These are phyloP conservation scores for Tachuris rubrigastra DNA, from an alignment of 2,113 vertebrate genomes.

Conservation along the genomic window DNA sequence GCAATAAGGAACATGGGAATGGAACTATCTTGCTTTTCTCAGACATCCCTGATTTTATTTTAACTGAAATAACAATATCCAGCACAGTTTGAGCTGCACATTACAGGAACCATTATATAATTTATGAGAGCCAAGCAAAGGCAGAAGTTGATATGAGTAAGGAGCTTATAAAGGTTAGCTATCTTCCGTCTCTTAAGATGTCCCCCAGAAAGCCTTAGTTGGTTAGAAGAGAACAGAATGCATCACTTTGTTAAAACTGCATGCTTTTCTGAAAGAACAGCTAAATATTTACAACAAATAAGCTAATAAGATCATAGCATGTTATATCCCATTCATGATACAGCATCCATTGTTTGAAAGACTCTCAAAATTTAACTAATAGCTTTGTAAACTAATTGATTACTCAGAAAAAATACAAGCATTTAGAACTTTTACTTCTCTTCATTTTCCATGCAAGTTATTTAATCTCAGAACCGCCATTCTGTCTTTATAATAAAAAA, in stretches of 20 bases:
- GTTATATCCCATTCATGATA: neutral
- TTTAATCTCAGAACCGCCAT: neutral
- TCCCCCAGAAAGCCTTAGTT: neutral
- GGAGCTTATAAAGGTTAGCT: neutral
- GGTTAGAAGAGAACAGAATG: neutral
- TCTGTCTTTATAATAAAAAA: neutral
- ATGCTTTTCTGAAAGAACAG: neutral
- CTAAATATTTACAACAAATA: neutral
- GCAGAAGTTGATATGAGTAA: neutral
- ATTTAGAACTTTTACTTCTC: neutral
- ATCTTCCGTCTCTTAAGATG: neutral
- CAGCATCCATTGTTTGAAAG: neutral
- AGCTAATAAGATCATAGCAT: neutral
- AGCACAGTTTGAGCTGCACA: neutral
- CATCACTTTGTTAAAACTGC: neutral
- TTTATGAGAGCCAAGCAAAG: neutral
- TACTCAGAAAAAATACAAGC: neutral
- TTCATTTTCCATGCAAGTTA: neutral
- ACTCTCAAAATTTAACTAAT: neutral
- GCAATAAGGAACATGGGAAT: conserved; percentile 30
- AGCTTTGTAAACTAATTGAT: neutral
- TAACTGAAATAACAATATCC: conserved; percentile 39
- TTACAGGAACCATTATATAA: neutral
- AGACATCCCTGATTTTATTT: conserved; percentile 42
- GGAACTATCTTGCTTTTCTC: conserved; percentile 21